These are phyloP conservation scores for Oxyteleia sp. DNA, from an alignment of 2,888 invertebrate species.

Conservation along the genomic window DNA sequence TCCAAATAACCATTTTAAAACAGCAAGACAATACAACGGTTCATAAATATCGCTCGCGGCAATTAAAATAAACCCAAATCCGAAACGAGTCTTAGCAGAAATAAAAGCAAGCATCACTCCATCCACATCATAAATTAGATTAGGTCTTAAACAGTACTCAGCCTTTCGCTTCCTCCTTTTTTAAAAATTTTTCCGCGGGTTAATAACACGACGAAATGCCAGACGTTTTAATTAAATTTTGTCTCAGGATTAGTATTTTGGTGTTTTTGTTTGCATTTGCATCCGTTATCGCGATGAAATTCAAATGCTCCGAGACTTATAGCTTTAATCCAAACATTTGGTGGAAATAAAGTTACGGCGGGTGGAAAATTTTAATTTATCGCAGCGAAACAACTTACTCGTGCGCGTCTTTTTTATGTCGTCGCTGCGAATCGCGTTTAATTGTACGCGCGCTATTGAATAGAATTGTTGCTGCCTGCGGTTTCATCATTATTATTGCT, in stretches of 20 bases:
- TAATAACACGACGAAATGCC: constrained; percentile 46
- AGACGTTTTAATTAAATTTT: constrained; percentile 59
- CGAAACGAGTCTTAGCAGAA: neutral
- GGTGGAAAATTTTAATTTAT: constrained; percentile 26
- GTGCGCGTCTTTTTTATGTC: neutral
- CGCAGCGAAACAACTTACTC: constrained; percentile 3
- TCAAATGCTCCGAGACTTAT: constrained; percentile 56
- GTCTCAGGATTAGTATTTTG: constrained; percentile 59
- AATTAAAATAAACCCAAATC: neutral
- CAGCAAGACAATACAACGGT: constrained; percentile 28
- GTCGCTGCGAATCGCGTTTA: neutral
- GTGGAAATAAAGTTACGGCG: constrained; percentile 11
- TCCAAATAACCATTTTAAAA: too few species aligned
- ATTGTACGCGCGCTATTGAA: constrained; percentile 6
- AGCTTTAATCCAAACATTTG: constrained; percentile 45
- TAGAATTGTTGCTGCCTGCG: constrained; percentile 15
- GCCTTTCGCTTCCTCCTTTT: too few species aligned
- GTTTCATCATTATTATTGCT: constrained; percentile 49
- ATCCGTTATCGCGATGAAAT: constrained; percentile 55
- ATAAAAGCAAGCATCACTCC: neutral
- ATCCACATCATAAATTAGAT: constrained; percentile 43
- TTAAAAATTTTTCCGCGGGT: constrained; percentile 36
- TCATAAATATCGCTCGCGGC: constrained; percentile 35
- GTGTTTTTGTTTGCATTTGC: constrained; percentile 61
- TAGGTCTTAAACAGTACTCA: constrained; percentile 2